Evolutionary conservation across 2,113 vertebrate genomes (phyloP).

Genomic region (Numida meleagris): DNA sequence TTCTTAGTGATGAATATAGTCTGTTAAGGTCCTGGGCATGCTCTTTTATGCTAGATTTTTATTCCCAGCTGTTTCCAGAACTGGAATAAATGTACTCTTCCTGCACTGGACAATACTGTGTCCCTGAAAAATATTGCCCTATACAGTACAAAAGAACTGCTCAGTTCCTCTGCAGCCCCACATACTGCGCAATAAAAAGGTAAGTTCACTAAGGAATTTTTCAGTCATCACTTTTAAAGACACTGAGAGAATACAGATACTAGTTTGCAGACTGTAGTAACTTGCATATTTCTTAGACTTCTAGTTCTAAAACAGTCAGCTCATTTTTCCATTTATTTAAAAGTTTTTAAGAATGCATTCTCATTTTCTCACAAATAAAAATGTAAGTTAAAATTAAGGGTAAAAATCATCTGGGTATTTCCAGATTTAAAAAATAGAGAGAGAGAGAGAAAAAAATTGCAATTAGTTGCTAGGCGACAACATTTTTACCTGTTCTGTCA

Average conservation of each 20-base stretch:
- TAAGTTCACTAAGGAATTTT: neutral
- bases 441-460: neutral
- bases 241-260: neutral
- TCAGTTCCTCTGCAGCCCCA: rapidly evolving
- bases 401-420: neutral
- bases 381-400: neutral
- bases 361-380: neutral
- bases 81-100: neutral
- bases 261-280: neutral
- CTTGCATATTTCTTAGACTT: neutral
- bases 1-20: neutral
- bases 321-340: neutral
- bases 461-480: slow-evolving; percentile 60
- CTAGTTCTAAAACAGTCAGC: neutral
- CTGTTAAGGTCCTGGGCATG: neutral
- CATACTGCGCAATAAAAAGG: neutral
- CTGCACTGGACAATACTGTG: neutral
- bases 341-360: neutral
- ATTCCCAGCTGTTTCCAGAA: neutral
- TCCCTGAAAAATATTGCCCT: neutral
- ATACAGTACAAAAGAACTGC: neutral
- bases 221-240: neutral
- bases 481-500: slow-evolving; percentile 27
- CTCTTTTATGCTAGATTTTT: neutral
- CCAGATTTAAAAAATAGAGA: neutral